phyloP scores from a whole-genome alignment of 53 echinoderm and acorn worm species.

The Echinarachnius parma region DNA sequence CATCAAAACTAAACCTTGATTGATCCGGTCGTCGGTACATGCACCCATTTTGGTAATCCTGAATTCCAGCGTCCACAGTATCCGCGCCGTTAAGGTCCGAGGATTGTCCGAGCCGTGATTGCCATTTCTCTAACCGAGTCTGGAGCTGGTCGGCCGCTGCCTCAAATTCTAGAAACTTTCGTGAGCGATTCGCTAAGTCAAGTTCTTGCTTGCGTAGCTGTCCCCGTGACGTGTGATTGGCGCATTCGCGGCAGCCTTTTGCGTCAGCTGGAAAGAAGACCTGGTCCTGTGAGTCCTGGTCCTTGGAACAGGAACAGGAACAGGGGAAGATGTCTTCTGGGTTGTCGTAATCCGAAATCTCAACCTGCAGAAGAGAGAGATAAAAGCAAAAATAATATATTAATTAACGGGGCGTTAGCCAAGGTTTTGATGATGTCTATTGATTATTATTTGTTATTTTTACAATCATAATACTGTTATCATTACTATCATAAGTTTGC shows the following conservation, averaged over 20 bases:
- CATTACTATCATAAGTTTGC: not conserved
- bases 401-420: too few relatives aligned
- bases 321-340: conserved; percentile 19
- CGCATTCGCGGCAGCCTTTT: not conserved
- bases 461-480: not conserved
- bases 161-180: conserved; percentile 41
- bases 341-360: conserved; percentile 35
- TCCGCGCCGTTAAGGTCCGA: conserved; percentile 19
- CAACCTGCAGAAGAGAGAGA: not conserved
- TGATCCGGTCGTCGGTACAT: not conserved
- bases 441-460: too few relatives aligned
- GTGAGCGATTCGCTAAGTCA: conserved; percentile 28
- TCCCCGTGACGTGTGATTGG: conserved; percentile 6
- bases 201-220: conserved; percentile 39
- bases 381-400: not conserved
- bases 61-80: not conserved
- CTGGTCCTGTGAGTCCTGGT: too few relatives aligned
- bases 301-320: not conserved
- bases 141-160: conserved; percentile 31
- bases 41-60: not conserved
- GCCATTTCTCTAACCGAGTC: conserved; percentile 39
- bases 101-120: conserved; percentile 30
- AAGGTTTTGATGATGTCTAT: too few relatives aligned
- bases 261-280: conserved; percentile 29
- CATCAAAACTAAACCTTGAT: conserved; percentile 3